phyloP scores from a whole-genome alignment of 64 coral and sea anemone genomes.

The Astreopora myriophthalma region DNA sequence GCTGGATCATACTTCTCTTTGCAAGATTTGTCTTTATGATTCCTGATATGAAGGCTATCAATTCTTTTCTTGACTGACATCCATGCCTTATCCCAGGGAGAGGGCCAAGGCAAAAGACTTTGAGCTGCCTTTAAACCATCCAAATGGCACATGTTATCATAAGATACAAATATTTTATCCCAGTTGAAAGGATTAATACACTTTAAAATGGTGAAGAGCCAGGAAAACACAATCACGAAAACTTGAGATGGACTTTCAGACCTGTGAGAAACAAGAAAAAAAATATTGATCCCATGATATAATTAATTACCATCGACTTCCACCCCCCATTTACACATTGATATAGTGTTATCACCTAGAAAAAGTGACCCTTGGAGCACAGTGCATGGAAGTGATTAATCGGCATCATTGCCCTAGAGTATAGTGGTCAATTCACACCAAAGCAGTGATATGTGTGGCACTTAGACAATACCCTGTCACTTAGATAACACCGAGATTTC shows the following conservation, averaged over 20 bases:
- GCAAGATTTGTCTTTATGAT: conserved; percentile 38
- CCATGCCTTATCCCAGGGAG: not conserved
- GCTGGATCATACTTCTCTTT: conserved; percentile 25
- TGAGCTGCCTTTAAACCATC: not conserved
- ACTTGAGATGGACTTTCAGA: conserved; percentile 32
- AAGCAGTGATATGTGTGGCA: no score
- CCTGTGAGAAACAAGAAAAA: not conserved
- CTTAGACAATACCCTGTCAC: no score
- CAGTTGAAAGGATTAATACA: not conserved
- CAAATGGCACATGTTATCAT: conserved; percentile 32
- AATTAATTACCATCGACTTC: not conserved
- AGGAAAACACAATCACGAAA: not conserved
- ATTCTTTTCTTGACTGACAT: not conserved
- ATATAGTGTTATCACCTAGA: no score
- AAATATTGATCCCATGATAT: not conserved
- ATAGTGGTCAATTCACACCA: no score
- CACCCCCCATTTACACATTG: no score
- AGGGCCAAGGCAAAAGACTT: not conserved
- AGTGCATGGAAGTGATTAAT: no score
- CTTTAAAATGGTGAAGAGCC: not conserved
- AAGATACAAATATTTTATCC: not conserved
- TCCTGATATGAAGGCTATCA: not conserved
- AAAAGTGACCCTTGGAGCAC: no score
- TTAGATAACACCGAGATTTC: no score
- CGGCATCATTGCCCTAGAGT: no score